phyloP scores from a whole-genome alignment of 2,797 vertebrate genomes.

The Galagoides demidoff region DNA sequence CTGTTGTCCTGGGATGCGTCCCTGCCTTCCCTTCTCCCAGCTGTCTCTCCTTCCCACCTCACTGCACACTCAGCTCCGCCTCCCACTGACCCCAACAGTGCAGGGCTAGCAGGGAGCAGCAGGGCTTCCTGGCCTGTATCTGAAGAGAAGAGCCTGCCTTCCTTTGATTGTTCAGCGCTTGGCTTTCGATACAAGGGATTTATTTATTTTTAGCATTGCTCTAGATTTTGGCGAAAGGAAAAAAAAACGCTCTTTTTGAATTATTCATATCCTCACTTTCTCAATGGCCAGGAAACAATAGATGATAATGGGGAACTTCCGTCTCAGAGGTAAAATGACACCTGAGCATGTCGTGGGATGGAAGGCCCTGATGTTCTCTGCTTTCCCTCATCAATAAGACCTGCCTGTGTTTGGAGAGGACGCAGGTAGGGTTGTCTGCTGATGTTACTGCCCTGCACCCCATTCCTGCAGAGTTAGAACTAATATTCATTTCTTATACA shows the following conservation, averaged over 20 bases:
- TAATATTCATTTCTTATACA: neutral
- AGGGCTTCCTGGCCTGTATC: neutral
- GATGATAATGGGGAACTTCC: neutral
- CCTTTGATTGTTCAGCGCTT: neutral
- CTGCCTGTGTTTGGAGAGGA: neutral
- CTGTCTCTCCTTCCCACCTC: neutral
- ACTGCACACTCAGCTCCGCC: fast-evolving
- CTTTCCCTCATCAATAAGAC: neutral
- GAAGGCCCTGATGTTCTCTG: neutral
- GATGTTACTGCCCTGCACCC: neutral
- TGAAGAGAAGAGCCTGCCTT: neutral
- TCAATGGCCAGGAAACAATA: neutral
- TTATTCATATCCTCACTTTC: neutral
- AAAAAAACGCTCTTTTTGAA: neutral
- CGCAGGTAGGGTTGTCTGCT: no score
- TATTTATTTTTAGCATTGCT: neutral
- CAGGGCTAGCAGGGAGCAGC: neutral
- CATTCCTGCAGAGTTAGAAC: neutral
- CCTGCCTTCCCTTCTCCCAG: neutral
- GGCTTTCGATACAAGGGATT: neutral
- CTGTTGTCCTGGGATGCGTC: neutral
- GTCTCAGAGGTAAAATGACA: neutral
- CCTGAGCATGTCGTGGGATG: neutral
- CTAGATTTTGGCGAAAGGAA: conserved; percentile 8
- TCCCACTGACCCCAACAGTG: neutral